Conservation (phyloP, 2,113 vertebrate species). For the cat (Felis catus) region F.catus_Fca126_mat1.0 CM031417.1:136716501-136717000, state of each 20-base stretch:
- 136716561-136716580: fast-evolving
- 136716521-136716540: not conserved
- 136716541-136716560: not conserved
- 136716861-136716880: not conserved
- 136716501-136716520: constrained; percentile 77
- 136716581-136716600: not conserved
- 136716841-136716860: not conserved
- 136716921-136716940: not conserved
- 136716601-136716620: fast-evolving
- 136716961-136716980: not conserved
- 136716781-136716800: not conserved
- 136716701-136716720: not conserved
- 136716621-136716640: fast-evolving
- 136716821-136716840: too few relatives aligned
- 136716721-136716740: not conserved
- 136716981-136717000: fast-evolving
- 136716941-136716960: not conserved
- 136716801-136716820: not conserved
- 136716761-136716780: not conserved
- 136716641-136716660: not conserved
- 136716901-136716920: fast-evolving
- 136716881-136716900: not conserved
- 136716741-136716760: not conserved
- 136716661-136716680: not conserved
- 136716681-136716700: not conserved